A percentile compares a stretch with the other conserved stretches of the same genome.
These are phyloP conservation scores for Nannoperca obscura DNA, from an alignment of 2,797 vertebrate genomes.

Conservation along the genomic window DNA sequence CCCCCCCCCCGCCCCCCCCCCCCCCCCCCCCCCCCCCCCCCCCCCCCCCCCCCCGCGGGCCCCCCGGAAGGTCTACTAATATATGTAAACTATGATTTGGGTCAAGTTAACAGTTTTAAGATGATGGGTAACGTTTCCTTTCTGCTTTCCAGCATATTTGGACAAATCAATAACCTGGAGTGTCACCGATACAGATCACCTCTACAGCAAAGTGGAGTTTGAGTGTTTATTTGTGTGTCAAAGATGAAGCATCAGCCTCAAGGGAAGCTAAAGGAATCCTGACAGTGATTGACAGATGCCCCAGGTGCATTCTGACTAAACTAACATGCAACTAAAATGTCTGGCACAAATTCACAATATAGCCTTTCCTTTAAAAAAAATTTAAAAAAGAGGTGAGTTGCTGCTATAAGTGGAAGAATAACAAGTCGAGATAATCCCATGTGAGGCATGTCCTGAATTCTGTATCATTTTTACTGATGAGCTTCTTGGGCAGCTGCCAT, in stretches of 20 bases:
- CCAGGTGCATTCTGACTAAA: constrained; percentile 69
- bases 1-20: no score
- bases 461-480: constrained; percentile 84
- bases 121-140: background rate
- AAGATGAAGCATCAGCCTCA: constrained; percentile 34
- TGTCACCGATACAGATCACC: constrained; percentile 25
- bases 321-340: constrained; percentile 51
- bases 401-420: constrained; percentile 76
- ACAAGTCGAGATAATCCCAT: constrained; percentile 82
- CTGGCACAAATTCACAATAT: constrained; percentile 61
- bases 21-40: no score
- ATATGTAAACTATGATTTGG: constrained; percentile 6
- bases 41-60: no score
- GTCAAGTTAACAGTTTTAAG: constrained; percentile 11
- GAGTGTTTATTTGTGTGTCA: constrained; percentile 43
- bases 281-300: constrained; percentile 77
- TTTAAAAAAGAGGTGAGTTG: constrained; percentile 67
- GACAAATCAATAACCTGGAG: constrained; percentile 25
- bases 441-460: constrained; percentile 83
- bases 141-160: constrained; percentile 16
- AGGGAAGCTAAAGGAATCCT: constrained; percentile 27
- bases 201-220: constrained; percentile 16
- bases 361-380: constrained; percentile 35
- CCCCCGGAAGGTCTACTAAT: background rate
- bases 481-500: constrained; percentile 85